Evolutionary conservation across 2,797 vertebrate species (phyloP), one percentile per base, ranked within the genome.

Genomic region (Vespertilio murinus): DNA sequence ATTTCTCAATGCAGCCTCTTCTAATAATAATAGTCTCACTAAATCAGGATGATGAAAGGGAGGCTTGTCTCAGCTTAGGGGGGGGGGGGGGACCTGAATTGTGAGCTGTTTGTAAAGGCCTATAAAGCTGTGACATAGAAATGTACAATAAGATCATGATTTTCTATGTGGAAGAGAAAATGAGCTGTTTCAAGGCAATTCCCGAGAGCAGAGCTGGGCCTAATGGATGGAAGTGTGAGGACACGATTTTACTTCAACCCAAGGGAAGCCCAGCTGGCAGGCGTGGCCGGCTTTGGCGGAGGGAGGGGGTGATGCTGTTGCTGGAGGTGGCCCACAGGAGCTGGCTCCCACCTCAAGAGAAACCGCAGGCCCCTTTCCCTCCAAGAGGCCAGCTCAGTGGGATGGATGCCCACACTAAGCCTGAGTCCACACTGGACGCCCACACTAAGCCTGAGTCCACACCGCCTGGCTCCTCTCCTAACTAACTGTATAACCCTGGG

Each of bases 351-450:
- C 35, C 56, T 28, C 52, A 25, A 10, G 5, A 45, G 18, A 33
- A 33, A 4, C 10, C 22, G 25, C 28, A 20, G 8, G 23, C 4
- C 59, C 38, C 49, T 67, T 11, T 38, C 40, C 17, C 28, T 74
- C 59, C 2, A 2, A 67, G n/a, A 16, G 4, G 28, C 25, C 18
- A 54, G 25, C 12, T 12, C 47, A 45, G 65, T 2, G 0, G 4
- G 18, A 0, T 28, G 16, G 18, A 2, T 0, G 12, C 64, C 56
- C 11, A 18, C 2, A 1, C 8, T 0, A 0, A 40, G 14, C n/a
- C 25, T 67, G 54, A 71, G 38, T 75, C 40, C 35, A 6, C 10
- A 8, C 6, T 28, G 16, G 18, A 2, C 0, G 12, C 64, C 56
- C 11, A 18, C 2, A 1, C 8, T 0, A 0, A 40, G 14, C n/a